Base-by-base conservation (phyloP, 2,888 invertebrate species). In the Drosophila quinaria region DNA sequence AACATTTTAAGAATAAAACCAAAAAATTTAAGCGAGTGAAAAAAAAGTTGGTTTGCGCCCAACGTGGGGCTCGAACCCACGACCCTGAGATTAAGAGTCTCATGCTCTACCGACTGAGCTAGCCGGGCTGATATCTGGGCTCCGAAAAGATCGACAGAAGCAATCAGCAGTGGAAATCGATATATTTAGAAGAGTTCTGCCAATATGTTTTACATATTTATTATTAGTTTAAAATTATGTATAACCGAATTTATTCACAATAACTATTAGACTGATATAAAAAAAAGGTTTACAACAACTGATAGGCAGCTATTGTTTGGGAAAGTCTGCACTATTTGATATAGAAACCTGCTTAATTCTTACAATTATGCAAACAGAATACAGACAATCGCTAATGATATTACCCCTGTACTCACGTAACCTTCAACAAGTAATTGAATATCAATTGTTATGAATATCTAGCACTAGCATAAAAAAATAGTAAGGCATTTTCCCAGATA, bases 41-140 rank as follows among this genome's bases (percentile, higher is more conserved):
- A 35, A 61, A 68, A 61, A 68, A 56, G 5, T 13, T 33, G 3
- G 0, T 10, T 22, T 54, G 62, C 81, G 81, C 81, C 81, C 86
- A 90, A 90, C 85, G 90, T 86, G 85, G 85, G 85, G 90, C 90
- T 90, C 89, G 89, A 88, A 90, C 87, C 81, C 89, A 89, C 70
- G 67, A 66, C 67, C 86, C 86, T 88, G 86, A 87, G 89, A 87
- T 87, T 87, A 87, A 87, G 86, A 87, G 86, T 87, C 86, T 87
- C 86, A 88, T 87, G 86, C 86, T 87, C 86, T 87, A 87, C 86
- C 86, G 86, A 87, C 86, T 87, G 86, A 87, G 86, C 86, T 87
- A 87, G 86, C 86, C 86, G 87, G 86, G 86, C n/a, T 25, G 8
- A 0, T 0, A 4, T 1, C 4, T 8, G 5, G 1, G 0, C 0